phyloP scores from a whole-genome alignment of 2,888 invertebrate species.

The Rhyacophila evoluta region DNA sequence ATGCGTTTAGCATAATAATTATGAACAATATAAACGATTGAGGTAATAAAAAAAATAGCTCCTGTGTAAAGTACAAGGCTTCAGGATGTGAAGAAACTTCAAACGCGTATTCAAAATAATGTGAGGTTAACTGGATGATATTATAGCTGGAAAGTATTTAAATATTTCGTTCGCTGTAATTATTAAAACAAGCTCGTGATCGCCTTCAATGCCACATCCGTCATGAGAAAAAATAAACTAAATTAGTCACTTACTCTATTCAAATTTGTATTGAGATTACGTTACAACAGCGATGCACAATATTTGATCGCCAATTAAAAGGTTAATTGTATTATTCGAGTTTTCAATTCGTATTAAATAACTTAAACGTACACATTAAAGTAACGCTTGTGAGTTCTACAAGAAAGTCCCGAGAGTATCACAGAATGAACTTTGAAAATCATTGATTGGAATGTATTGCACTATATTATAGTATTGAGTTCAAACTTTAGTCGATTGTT shows the following conservation, averaged over 20 bases:
- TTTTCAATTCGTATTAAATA: too few relatives aligned
- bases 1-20: too few relatives aligned
- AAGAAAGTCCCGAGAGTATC: too few relatives aligned
- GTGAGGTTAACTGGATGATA: neutral
- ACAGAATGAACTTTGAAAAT: too few relatives aligned
- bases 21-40: too few relatives aligned
- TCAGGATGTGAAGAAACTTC: constrained; percentile 8
- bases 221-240: neutral
- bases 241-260: neutral
- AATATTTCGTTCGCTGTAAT: neutral
- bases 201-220: neutral
- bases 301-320: too few relatives aligned
- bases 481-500: too few relatives aligned
- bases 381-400: too few relatives aligned
- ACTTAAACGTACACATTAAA: too few relatives aligned
- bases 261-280: neutral
- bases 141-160: neutral
- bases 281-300: neutral
- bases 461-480: too few relatives aligned
- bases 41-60: neutral
- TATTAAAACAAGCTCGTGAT: constrained; percentile 9
- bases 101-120: neutral
- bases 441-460: too few relatives aligned
- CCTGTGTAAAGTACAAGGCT: neutral
- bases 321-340: too few relatives aligned